Evolutionary conservation across 2,797 vertebrate genomes (phyloP).

Genomic region (Gadopsis marmoratus): DNA sequence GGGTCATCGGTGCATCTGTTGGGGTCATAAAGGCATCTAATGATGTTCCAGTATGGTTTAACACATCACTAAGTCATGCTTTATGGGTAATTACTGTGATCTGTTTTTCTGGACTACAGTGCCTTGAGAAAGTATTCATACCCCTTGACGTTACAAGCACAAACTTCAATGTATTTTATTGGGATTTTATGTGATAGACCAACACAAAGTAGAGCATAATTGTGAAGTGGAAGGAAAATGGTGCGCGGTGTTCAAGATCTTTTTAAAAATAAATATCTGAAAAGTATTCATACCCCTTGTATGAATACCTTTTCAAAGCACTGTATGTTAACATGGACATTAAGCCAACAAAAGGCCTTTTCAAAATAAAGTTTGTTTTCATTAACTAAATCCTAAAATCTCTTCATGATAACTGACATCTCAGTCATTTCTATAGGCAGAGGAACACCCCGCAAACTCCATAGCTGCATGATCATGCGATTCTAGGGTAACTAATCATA

Average conservation of each 20-base stretch:
- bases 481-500: neutral
- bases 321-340: neutral
- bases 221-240: no score
- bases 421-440: no score
- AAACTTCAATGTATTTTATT: no score
- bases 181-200: no score
- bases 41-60: neutral
- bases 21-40: neutral
- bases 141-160: no score
- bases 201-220: no score
- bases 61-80: neutral
- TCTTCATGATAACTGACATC: neutral
- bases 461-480: neutral
- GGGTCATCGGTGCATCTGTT: slow-evolving; percentile 35
- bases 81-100: neutral
- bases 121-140: no score
- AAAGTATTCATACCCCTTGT: no score
- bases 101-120: neutral
- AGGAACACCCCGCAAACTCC: neutral
- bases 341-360: neutral
- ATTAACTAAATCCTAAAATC: neutral
- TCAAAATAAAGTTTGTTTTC: slow-evolving; percentile 2
- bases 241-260: no score
- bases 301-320: no score
- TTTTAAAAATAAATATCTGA: no score